Evolutionary conservation across 2,888 invertebrate species (phyloP), one percentile per base, ranked within the genome.

Genomic region (Epistrophe eligans): DNA sequence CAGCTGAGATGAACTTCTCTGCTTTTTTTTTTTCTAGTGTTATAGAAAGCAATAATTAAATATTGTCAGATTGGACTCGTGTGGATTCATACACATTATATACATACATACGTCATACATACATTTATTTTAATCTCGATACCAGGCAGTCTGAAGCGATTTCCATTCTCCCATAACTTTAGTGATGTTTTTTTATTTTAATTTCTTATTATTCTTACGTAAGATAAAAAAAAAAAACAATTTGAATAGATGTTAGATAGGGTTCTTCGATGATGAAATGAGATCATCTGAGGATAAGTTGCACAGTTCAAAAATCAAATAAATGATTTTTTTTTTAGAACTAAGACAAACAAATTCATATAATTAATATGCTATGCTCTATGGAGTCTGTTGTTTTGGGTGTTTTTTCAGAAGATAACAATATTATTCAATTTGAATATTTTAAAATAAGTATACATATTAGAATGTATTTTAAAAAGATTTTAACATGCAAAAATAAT

Each of bases 261-360:
- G 45, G 32, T 66, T 66, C 43, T 45, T 32, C 24, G 40, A 62
- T 62, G 43, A 43, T 66, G n/a, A 35, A 66, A 66, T 66, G 48
- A 66, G 28, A 66, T 66, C 64, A 66, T 66, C 45, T 66, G 43
- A 66, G 11, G n/a, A 45, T 66, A 48, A 32, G 13, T 28, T 66
- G 66, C 48, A 66, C 45, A n/a, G 3, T 45, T 24, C n/a, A 15
- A 0, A 45, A 45, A 45, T 45, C 2, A n/a, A 45, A 24, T 62
- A 35, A 35, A 35, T 38, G 11, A 24, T 10, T 24, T 40, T 24
- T n/a, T 24, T 13, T 43, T 43, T 62, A 2, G 10, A 40, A 24
- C 4, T 40, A 10, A 24, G 40, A 43, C 40, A 43, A 40, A 9
- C 8, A 43, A 6, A 62, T 43, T 28, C 24, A 24, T 40, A 60